Evolutionary conservation across 2,888 invertebrate species (phyloP).

Genomic region (Caenorhabditis sp.): DNA sequence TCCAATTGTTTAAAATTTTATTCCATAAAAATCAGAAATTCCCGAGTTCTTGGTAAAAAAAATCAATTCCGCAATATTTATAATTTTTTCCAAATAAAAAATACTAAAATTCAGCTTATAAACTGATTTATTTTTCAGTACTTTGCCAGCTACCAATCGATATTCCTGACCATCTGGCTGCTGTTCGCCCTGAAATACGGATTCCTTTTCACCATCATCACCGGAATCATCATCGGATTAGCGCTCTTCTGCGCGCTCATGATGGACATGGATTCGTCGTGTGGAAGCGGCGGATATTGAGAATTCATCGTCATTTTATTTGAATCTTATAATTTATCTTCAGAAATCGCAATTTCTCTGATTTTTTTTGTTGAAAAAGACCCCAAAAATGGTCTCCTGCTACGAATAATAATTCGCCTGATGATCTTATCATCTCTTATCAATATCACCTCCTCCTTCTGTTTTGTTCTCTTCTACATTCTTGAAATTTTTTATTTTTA

Average conservation of each 20-base stretch:
- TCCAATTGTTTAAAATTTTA: conserved; percentile 10
- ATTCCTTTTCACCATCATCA: conserved; percentile 14
- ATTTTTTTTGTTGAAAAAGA: too few species aligned
- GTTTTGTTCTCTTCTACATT: too few species aligned
- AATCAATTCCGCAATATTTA: background rate
- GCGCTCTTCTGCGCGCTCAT: background rate
- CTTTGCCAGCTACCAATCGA: conserved; percentile 42
- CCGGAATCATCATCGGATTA: conserved; percentile 5
- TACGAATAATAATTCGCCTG: too few species aligned
- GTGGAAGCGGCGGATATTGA: background rate
- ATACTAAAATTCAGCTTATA: too few species aligned
- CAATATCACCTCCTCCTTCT: too few species aligned
- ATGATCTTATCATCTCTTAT: too few species aligned
- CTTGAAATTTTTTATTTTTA: too few species aligned
- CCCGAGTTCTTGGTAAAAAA: too few species aligned
- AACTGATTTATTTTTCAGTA: conserved; percentile 22
- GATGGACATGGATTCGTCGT: conserved; percentile 14
- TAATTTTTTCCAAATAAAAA: background rate
- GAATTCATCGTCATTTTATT: too few species aligned
- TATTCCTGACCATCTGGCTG: conserved; percentile 26
- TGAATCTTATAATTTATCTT: background rate
- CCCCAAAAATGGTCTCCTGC: too few species aligned
- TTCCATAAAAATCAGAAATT: too few species aligned
- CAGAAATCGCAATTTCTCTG: too few species aligned
- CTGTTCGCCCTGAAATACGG: conserved; percentile 35